These are phyloP conservation scores for Calephelis perditalis DNA, from an alignment of 2,888 invertebrate species.

Conservation along the genomic window DNA sequence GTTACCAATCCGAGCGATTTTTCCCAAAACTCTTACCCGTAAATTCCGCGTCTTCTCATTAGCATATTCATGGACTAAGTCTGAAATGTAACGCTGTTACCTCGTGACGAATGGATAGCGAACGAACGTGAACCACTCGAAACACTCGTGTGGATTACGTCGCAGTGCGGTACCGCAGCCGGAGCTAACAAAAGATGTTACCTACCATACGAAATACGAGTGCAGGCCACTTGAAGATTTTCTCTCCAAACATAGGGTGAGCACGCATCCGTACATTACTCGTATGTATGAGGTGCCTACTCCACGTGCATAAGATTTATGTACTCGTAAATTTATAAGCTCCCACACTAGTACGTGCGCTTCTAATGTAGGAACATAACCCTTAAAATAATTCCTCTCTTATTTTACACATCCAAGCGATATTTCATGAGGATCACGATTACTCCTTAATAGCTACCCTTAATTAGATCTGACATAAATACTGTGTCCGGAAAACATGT, in stretches of 20 bases:
- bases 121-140: slow-evolving; percentile 49
- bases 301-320: slow-evolving; percentile 22
- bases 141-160: slow-evolving; percentile 56
- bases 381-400: no score
- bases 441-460: no score
- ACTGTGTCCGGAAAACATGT: no score
- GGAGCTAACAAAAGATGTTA: slow-evolving; percentile 58
- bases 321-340: slow-evolving; percentile 9
- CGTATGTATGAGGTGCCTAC: slow-evolving; percentile 18
- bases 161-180: slow-evolving; percentile 34
- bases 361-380: no score
- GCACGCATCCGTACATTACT: slow-evolving; percentile 22
- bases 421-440: no score
- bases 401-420: no score
- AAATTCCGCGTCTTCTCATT: not conserved
- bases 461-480: no score
- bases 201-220: slow-evolving; percentile 31
- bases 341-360: no score
- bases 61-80: not conserved
- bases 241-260: slow-evolving; percentile 31
- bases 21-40: no score
- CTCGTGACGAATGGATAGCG: slow-evolving; percentile 53
- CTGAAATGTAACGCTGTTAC: slow-evolving; percentile 48
- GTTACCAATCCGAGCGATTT: no score
- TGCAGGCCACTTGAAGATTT: slow-evolving; percentile 34